A percentile compares a stretch with the other conserved stretches of the same genome.
These are phyloP conservation scores for Tryphoninae sp. DNA, from an alignment of 2,888 invertebrate species.

Conservation along the genomic window DNA sequence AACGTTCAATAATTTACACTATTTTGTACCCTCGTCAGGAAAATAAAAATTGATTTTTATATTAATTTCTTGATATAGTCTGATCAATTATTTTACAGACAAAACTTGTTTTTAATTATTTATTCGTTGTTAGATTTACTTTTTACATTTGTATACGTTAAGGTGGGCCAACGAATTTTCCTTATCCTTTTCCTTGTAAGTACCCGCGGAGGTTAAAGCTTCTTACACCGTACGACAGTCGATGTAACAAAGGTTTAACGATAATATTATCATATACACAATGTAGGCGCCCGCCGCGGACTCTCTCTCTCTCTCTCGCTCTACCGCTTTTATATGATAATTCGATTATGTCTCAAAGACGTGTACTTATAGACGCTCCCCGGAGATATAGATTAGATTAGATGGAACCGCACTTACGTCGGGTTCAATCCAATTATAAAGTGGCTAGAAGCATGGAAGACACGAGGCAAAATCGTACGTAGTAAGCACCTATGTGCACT, in stretches of 20 bases:
- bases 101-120: no score
- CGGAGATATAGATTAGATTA: conserved; percentile 60
- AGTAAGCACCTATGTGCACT: background rate
- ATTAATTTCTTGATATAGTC: no score
- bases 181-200: conserved; percentile 4
- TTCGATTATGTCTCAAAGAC: conserved; percentile 56
- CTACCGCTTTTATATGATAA: conserved; percentile 44
- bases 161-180: conserved; percentile 1
- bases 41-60: no score
- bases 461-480: conserved; percentile 27
- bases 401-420: conserved; percentile 56
- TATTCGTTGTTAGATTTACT: no score
- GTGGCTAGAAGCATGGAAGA: conserved; percentile 40
- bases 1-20: no score
- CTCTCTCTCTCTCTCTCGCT: conserved; percentile 8
- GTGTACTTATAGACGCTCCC: conserved; percentile 29
- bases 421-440: conserved; percentile 61
- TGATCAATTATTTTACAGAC: no score
- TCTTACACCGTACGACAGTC: conserved; percentile 1
- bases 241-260: background rate
- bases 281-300: conserved; percentile 1
- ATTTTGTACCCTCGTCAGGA: no score
- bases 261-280: conserved; percentile 2
- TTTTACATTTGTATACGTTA: background rate
- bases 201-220: background rate